These are phyloP conservation scores for Lobophora halterata DNA, from an alignment of 2,888 invertebrate genomes.

Conservation along the genomic window DNA sequence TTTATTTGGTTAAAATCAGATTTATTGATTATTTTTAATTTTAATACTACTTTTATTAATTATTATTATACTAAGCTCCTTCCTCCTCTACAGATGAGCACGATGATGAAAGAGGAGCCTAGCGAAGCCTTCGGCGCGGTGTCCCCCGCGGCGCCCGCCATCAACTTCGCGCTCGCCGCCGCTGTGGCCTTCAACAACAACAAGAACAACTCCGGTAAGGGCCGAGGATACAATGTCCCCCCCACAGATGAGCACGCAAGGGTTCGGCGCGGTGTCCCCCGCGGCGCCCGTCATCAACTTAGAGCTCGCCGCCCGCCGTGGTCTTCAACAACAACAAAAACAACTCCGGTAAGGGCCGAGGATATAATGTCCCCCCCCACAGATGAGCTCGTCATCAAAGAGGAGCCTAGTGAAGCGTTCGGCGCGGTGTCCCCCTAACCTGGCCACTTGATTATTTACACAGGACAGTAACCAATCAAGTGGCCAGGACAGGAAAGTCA, in stretches of 20 bases:
- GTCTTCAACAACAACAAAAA: constrained; percentile 75
- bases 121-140: constrained; percentile 61
- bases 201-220: constrained; percentile 63
- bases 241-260: constrained; percentile 58
- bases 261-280: constrained; percentile 63
- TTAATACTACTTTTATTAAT: too few relatives aligned
- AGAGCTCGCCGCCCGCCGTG: constrained; percentile 69
- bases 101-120: constrained; percentile 62
- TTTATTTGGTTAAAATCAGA: too few relatives aligned
- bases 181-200: constrained; percentile 76
- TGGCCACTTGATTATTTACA: too few relatives aligned
- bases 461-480: too few relatives aligned
- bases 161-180: constrained; percentile 71
- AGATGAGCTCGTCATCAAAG: constrained; percentile 61
- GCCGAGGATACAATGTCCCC: too few relatives aligned
- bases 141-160: constrained; percentile 64
- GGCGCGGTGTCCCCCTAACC: constrained; percentile 64
- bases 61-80: too few relatives aligned
- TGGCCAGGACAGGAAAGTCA: too few relatives aligned
- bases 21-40: too few relatives aligned
- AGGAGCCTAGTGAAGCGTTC: constrained; percentile 65
- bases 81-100: constrained; percentile 57
- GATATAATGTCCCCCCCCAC: too few relatives aligned
- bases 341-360: constrained; percentile 61
- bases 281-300: constrained; percentile 70